Percentiles rank a stretch among this genome's conserved stretches.
These are phyloP conservation scores for Orchesellides sinensis DNA, from an alignment of 2,888 invertebrate species.

Conservation along the genomic window DNA sequence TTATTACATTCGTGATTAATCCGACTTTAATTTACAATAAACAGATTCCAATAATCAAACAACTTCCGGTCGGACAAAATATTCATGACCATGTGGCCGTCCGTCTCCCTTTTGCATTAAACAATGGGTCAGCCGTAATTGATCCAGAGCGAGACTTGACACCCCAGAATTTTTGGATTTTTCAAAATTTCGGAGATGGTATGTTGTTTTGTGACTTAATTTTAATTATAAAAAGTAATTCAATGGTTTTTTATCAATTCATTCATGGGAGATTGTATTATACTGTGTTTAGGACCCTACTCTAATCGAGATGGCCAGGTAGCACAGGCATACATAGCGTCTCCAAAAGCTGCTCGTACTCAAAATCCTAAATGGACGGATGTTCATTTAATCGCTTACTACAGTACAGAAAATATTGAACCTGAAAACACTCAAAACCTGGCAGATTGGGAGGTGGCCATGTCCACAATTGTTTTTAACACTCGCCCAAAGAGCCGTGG, in stretches of 20 bases:
- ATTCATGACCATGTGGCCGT: slow-evolving; percentile 21
- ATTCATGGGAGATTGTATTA: background rate
- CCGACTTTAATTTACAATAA: background rate
- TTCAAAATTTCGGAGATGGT: background rate
- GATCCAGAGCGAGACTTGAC: slow-evolving; percentile 19
- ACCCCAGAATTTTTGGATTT: slow-evolving; percentile 1
- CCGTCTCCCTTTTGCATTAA: background rate
- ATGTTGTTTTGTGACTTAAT: background rate
- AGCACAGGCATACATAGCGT: slow-evolving; percentile 23
- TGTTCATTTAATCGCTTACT: slow-evolving; percentile 35
- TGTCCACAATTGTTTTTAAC: background rate
- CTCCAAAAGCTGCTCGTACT: too few relatives aligned
- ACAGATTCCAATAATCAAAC: background rate
- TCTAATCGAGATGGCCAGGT: background rate
- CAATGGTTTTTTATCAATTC: background rate
- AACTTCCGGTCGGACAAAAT: slow-evolving; percentile 21
- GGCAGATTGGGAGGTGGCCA: background rate
- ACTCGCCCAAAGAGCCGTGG: slow-evolving; percentile 31
- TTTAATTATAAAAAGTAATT: background rate
- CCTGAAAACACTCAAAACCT: too few relatives aligned
- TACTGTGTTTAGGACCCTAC: background rate
- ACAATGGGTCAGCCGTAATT: background rate
- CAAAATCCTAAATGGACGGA: too few relatives aligned
- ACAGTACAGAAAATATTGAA: too few relatives aligned
- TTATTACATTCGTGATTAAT: background rate